phyloP scores from a whole-genome alignment of 2,888 invertebrate genomes.

The Willowsia nigromaculata region DNA sequence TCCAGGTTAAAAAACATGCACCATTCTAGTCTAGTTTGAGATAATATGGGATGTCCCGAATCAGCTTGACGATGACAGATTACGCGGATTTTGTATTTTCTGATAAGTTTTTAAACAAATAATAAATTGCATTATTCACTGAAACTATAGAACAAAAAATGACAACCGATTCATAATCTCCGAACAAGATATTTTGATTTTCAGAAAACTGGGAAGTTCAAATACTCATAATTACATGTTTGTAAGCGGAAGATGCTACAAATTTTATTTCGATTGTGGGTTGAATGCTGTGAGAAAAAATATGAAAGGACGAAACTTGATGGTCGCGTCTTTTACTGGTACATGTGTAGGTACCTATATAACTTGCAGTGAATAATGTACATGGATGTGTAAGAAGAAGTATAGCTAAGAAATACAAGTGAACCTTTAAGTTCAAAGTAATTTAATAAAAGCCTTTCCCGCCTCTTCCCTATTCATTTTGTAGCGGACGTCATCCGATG shows the following conservation, averaged over 20 bases:
- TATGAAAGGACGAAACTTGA: no score
- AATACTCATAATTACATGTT: no score
- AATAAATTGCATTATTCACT: no score
- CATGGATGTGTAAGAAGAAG: not conserved
- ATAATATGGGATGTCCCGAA: constrained; percentile 63
- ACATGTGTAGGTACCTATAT: not conserved
- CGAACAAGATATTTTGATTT: no score
- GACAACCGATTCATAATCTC: not conserved
- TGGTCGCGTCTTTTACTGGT: not conserved
- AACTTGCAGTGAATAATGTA: not conserved
- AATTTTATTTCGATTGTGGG: no score
- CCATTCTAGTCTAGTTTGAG: not conserved
- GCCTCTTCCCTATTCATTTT: constrained; percentile 3
- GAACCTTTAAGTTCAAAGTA: constrained; percentile 58
- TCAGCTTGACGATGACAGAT: constrained; percentile 18
- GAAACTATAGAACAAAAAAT: no score
- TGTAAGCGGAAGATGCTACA: no score
- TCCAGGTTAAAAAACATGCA: not conserved
- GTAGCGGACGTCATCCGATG: constrained; percentile 62
- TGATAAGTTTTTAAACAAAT: not conserved
- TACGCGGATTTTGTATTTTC: not conserved
- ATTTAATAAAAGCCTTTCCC: constrained; percentile 62
- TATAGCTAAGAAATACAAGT: not conserved
- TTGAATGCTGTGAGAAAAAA: no score
- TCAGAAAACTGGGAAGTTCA: no score